Evolutionary conservation across 2,797 vertebrate genomes (phyloP).

Genomic region (Balearica regulorum): DNA sequence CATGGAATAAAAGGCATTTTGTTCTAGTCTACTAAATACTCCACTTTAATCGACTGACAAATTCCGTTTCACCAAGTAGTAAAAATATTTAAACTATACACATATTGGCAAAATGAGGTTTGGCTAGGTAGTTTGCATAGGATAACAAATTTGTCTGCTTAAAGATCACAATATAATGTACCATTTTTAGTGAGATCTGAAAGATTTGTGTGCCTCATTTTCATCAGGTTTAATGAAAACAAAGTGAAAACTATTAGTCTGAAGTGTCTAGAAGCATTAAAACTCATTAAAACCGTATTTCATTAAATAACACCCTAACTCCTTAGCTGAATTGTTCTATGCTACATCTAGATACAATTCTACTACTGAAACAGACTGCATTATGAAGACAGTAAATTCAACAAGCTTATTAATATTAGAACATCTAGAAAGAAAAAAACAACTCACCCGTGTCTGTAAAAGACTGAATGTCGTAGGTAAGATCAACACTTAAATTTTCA

Average conservation of each 20-base stretch:
- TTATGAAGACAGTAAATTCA: neutral
- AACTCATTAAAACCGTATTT: neutral
- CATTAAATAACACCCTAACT: neutral
- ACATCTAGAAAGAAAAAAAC: neutral
- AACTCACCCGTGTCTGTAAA: constrained; percentile 85
- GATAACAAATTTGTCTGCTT: neutral
- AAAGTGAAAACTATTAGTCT: neutral
- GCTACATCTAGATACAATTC: neutral
- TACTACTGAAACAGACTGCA: neutral
- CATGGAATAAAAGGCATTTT: neutral
- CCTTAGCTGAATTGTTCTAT: neutral
- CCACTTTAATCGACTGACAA: neutral
- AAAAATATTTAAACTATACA: neutral
- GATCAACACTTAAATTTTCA: constrained; percentile 85
- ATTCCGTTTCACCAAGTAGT: neutral
- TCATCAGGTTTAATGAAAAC: neutral
- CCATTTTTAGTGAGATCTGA: neutral
- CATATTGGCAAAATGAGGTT: neutral
- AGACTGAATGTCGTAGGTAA: constrained; percentile 85
- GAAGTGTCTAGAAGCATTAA: neutral
- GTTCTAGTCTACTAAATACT: neutral
- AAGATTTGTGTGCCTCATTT: neutral
- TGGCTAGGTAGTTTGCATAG: neutral
- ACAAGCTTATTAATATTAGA: neutral
- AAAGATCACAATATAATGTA: neutral